Conservation (phyloP, 2,888 invertebrate genomes). For the Pocota personata region DNA sequence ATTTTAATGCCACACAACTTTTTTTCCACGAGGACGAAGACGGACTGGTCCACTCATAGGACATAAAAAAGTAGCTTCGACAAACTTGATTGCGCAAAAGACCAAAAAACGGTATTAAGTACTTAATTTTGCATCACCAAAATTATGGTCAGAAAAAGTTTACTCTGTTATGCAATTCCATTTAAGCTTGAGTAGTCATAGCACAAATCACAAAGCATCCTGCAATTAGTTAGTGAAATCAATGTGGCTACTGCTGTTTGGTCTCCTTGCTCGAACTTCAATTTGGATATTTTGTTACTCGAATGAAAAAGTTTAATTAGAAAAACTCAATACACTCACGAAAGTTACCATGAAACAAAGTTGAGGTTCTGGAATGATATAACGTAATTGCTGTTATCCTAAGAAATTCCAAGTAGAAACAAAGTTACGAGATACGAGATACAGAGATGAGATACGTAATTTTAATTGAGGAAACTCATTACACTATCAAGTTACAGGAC, state of each 20-base stretch:
- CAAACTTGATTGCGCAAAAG: too few species aligned
- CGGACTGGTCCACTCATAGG: too few species aligned
- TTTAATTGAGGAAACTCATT: neutral
- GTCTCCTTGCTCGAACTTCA: neutral
- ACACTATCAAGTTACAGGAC: neutral
- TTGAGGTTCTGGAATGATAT: neutral
- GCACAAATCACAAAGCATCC: neutral
- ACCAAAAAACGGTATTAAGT: too few species aligned
- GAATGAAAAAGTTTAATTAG: slow-evolving; percentile 1
- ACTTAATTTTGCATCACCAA: neutral
- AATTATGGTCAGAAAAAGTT: neutral
- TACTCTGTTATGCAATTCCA: neutral
- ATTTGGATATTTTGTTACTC: neutral
- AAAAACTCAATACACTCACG: slow-evolving; percentile 8
- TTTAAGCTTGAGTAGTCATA: neutral
- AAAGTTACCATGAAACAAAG: slow-evolving; percentile 9
- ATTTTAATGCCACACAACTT: too few species aligned
- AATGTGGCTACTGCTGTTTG: neutral
- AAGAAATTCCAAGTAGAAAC: neutral
- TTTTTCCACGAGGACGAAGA: too few species aligned
- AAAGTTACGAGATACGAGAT: neutral
- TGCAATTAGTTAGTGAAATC: neutral
- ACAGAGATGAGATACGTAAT: neutral
- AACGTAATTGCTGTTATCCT: neutral
- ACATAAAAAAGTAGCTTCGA: too few species aligned